phyloP scores from a whole-genome alignment of 2,797 vertebrate genomes.

The Sphenodon punctatus region DNA sequence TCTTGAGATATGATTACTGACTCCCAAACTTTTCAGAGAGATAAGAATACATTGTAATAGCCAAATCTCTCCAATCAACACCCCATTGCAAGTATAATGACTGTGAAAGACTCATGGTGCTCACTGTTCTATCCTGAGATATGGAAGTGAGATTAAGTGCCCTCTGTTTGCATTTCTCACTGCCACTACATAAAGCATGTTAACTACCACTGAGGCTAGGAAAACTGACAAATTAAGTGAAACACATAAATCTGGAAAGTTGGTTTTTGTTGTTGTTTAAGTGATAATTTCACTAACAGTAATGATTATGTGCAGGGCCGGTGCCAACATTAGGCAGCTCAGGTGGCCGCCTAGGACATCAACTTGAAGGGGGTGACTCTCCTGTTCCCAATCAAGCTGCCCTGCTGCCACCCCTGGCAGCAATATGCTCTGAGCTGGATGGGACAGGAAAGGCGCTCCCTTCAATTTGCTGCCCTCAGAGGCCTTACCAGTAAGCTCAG shows the following conservation, averaged over 20 bases:
- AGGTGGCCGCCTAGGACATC: no score
- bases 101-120: background rate
- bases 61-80: background rate
- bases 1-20: background rate
- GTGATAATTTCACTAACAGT: background rate
- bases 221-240: background rate
- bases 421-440: no score
- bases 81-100: background rate
- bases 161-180: background rate
- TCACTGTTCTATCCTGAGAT: background rate
- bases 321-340: no score
- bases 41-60: background rate
- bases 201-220: background rate
- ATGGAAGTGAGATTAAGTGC: background rate
- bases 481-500: no score
- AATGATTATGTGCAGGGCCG: background rate
- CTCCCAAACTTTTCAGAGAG: fast-evolving
- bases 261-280: fast-evolving
- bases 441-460: no score
- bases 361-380: no score
- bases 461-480: no score
- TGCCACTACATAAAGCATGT: background rate
- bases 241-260: background rate
- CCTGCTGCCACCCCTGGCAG: no score
- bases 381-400: no score